Evolutionary conservation across 2,113 vertebrate species (phyloP).

Genomic region (Sardina pilchardus): DNA sequence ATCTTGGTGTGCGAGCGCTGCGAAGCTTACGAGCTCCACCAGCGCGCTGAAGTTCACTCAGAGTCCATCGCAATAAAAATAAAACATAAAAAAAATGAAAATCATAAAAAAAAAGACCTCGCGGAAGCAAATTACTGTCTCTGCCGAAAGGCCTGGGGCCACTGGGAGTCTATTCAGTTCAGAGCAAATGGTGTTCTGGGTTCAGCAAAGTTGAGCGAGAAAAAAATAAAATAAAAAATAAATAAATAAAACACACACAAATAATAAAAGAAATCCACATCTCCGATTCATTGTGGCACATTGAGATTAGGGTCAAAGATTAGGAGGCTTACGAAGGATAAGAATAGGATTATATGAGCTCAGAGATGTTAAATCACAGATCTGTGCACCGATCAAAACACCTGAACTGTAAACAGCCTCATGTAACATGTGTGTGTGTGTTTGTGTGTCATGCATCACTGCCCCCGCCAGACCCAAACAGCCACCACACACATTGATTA

Average conservation of each 20-base stretch:
- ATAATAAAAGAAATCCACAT: slow-evolving; percentile 28
- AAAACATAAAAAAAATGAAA: slow-evolving; percentile 54
- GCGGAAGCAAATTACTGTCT: slow-evolving; percentile 35
- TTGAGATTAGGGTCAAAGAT: slow-evolving; percentile 80
- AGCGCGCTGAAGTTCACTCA: slow-evolving; percentile 56
- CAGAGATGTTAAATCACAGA: slow-evolving; percentile 75
- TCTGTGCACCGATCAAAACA: slow-evolving; percentile 58
- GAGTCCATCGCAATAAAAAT: slow-evolving; percentile 53
- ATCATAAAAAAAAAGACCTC: slow-evolving; percentile 49
- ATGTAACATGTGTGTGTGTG: slow-evolving; percentile 25
- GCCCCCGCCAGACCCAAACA: not conserved
- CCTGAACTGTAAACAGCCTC: slow-evolving; percentile 62
- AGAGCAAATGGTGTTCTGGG: not conserved
- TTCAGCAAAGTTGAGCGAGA: not conserved
- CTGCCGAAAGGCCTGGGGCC: slow-evolving; percentile 3
- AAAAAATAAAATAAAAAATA: not conserved
- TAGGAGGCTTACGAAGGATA: slow-evolving; percentile 72
- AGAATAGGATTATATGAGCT: slow-evolving; percentile 75
- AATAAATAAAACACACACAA: slow-evolving; percentile 9
- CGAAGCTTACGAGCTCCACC: slow-evolving; percentile 54
- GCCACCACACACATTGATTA: slow-evolving; percentile 1
- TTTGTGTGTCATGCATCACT: not conserved
- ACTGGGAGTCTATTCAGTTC: slow-evolving; percentile 43
- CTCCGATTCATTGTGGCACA: slow-evolving; percentile 57
- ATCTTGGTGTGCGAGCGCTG: slow-evolving; percentile 49